Conservation (phyloP, 2,113 vertebrate genomes). For the Felis catus region DNA sequence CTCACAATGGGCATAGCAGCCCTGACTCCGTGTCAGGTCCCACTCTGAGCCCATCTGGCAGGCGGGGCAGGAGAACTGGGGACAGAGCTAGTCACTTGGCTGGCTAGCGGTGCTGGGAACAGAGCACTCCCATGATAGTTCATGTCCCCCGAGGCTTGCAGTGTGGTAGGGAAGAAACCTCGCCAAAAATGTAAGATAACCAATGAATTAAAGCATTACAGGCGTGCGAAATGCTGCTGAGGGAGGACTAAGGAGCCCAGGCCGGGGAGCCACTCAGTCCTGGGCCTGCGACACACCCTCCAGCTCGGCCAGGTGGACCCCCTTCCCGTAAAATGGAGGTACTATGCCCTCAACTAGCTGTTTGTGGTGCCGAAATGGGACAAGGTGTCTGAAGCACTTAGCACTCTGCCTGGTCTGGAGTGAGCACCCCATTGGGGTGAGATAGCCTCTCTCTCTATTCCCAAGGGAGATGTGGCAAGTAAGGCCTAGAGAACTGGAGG, state of each 20-base stretch:
- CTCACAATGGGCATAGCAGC: accelerated
- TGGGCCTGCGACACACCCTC: neutral
- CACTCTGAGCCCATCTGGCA: neutral
- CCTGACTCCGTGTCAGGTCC: neutral
- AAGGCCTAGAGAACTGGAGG: slow-evolving; percentile 29
- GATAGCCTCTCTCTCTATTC: neutral
- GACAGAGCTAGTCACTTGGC: neutral
- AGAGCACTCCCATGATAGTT: neutral
- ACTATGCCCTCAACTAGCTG: slow-evolving; percentile 10
- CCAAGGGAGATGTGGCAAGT: neutral
- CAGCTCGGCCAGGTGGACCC: neutral
- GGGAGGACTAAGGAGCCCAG: neutral
- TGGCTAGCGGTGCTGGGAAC: too few species aligned
- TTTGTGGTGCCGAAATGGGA: neutral
- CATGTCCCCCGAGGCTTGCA: neutral
- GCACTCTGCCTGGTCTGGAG: neutral
- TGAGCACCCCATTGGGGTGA: neutral
- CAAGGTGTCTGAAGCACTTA: neutral
- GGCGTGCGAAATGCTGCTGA: neutral
- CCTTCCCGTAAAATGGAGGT: neutral
- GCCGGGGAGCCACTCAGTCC: neutral
- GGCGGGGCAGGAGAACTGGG: neutral
- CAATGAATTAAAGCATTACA: neutral
- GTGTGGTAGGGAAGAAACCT: neutral
- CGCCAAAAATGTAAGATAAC: neutral